These are phyloP conservation scores for Agrochola lota DNA, from an alignment of 2,888 invertebrate genomes.

Conservation along the genomic window DNA sequence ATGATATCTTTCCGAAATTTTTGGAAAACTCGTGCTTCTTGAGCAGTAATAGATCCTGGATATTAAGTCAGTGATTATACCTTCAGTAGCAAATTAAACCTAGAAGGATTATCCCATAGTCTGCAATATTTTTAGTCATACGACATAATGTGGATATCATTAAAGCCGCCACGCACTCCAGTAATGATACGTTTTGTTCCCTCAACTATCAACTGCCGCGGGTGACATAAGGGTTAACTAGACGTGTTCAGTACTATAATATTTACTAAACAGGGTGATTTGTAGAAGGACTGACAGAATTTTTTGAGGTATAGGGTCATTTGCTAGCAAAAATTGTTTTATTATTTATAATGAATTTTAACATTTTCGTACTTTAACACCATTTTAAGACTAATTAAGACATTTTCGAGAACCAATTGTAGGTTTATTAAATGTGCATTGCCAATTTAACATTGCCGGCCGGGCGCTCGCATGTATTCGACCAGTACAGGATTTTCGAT, in stretches of 20 bases:
- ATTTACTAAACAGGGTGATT: too few species aligned
- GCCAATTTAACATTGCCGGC: too few species aligned
- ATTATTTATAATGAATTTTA: too few species aligned
- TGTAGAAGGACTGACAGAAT: too few species aligned
- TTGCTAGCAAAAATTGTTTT: too few species aligned
- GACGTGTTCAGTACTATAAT: not conserved
- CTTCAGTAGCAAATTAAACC: not conserved
- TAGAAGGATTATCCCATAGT: not conserved
- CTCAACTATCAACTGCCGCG: not conserved
- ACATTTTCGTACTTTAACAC: too few species aligned
- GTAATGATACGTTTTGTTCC: slow-evolving; percentile 43
- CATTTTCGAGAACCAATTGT: too few species aligned
- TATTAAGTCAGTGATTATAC: not conserved
- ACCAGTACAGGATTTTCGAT: too few species aligned
- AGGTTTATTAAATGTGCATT: too few species aligned
- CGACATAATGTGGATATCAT: slow-evolving; percentile 6
- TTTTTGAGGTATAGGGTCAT: too few species aligned
- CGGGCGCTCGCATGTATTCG: too few species aligned
- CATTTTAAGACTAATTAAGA: too few species aligned
- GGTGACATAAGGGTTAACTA: not conserved
- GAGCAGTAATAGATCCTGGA: not conserved
- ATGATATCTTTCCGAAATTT: not conserved
- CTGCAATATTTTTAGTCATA: not conserved
- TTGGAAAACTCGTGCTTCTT: not conserved
- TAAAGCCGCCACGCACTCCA: slow-evolving; percentile 9